phyloP scores from a whole-genome alignment of 2,797 vertebrate genomes.

The Syngnathus rostellatus region DNA sequence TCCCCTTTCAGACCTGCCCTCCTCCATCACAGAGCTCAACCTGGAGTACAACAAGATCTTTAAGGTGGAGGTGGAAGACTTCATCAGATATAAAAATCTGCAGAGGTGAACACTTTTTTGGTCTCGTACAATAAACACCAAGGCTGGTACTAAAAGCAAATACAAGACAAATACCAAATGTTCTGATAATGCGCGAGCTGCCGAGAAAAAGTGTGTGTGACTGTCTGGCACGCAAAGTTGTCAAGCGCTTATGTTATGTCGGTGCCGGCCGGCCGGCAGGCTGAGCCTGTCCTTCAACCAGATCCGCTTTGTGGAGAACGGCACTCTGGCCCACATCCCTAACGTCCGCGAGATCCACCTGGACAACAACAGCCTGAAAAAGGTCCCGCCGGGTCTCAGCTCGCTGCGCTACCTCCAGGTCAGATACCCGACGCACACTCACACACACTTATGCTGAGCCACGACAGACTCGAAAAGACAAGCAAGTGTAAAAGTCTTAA shows the following conservation, averaged over 20 bases:
- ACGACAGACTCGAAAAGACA: background rate
- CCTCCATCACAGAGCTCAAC: slow-evolving; percentile 83
- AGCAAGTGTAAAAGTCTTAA: slow-evolving; percentile 1
- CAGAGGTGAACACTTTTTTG: slow-evolving; percentile 71
- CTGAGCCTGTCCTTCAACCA: slow-evolving; percentile 87
- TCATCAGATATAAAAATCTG: slow-evolving; percentile 86
- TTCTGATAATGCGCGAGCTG: no score
- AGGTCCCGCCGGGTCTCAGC: slow-evolving; percentile 80
- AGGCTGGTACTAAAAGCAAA: no score
- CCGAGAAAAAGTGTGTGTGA: no score
- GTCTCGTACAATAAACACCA: background rate
- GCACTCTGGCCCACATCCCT: slow-evolving; percentile 79
- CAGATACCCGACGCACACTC: background rate
- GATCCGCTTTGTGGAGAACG: slow-evolving; percentile 91
- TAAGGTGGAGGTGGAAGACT: slow-evolving; percentile 87
- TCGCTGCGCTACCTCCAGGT: slow-evolving; percentile 90
- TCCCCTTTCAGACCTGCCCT: slow-evolving; percentile 66
- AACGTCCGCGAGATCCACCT: slow-evolving; percentile 84
- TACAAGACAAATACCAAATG: background rate
- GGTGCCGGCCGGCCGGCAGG: slow-evolving; percentile 50
- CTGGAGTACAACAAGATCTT: slow-evolving; percentile 92
- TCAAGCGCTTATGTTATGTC: no score
- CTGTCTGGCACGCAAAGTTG: no score
- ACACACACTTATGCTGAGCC: background rate
- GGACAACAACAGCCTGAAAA: slow-evolving; percentile 89